Conservation (phyloP, 1,140 invertebrate genomes). For the Sminthurinus signatus region DNA sequence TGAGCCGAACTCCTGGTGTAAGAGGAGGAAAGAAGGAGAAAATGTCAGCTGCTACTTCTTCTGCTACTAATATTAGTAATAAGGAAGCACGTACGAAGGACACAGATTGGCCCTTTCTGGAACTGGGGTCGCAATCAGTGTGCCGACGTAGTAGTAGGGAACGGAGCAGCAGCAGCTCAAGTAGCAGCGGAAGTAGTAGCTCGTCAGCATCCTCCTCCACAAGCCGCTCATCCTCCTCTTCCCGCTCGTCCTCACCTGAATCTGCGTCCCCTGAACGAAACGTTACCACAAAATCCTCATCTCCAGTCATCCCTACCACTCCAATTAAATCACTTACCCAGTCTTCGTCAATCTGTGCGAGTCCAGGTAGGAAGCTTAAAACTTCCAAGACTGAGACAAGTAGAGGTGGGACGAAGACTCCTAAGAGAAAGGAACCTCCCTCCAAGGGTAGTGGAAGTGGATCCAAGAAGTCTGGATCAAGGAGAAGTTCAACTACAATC, state of each 20-base stretch:
- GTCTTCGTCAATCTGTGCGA: conserved; percentile 18
- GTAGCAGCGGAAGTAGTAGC: conserved; percentile 27
- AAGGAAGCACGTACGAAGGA: conserved; percentile 48
- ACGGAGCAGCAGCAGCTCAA: conserved; percentile 30
- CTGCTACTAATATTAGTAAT: conserved; percentile 5
- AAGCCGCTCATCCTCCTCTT: conserved; percentile 43
- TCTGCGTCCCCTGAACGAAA: conserved; percentile 40
- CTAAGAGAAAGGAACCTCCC: conserved; percentile 65
- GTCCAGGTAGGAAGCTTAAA: conserved; percentile 72
- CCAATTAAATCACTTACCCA: conserved; percentile 1
- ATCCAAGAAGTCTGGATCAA: conserved; percentile 39
- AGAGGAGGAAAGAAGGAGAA: not conserved
- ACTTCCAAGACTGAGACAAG: conserved; percentile 70
- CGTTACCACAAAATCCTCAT: not conserved
- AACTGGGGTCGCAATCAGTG: conserved; percentile 49
- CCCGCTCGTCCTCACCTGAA: conserved; percentile 37
- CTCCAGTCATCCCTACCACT: not conserved
- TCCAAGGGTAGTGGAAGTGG: conserved; percentile 43
- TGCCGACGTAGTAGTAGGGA: conserved; percentile 35
- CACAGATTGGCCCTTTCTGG: conserved; percentile 55
- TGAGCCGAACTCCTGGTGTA: no score
- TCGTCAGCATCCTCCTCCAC: conserved; percentile 42
- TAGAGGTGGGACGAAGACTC: conserved; percentile 60
- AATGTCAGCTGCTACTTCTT: no score
- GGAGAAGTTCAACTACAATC: conserved; percentile 37